phyloP scores from a whole-genome alignment of 2,888 invertebrate species.

The Himalopsyche tibetana region DNA sequence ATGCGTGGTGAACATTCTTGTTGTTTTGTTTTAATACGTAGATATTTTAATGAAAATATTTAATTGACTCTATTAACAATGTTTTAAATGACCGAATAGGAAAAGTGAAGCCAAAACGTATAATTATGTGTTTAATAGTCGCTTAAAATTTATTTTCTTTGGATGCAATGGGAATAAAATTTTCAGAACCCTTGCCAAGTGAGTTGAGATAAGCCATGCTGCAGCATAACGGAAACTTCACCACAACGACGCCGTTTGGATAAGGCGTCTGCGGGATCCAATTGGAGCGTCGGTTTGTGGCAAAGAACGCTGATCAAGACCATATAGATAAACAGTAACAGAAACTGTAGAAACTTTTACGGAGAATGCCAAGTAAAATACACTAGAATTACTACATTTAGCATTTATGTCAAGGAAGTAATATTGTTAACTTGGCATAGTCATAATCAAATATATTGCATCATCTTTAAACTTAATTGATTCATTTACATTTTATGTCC shows the following conservation, averaged over 20 bases:
- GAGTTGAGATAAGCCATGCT: conserved; percentile 19
- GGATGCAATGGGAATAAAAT: neutral
- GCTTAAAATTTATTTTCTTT: neutral
- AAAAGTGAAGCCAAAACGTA: too few species aligned
- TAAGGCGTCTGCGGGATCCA: conserved; percentile 9
- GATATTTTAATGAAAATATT: too few species aligned
- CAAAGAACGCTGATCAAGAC: neutral
- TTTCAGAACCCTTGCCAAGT: conserved; percentile 4
- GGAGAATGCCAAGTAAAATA: neutral
- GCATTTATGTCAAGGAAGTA: too few species aligned
- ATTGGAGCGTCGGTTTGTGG: conserved; percentile 5
- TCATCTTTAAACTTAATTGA: too few species aligned
- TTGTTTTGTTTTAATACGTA: too few species aligned
- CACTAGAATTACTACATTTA: neutral
- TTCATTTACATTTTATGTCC: too few species aligned
- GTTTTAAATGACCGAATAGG: too few species aligned
- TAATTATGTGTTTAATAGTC: too few species aligned
- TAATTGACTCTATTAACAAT: too few species aligned
- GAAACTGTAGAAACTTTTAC: neutral
- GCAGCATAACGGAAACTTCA: neutral
- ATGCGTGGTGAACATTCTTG: too few species aligned
- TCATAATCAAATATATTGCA: too few species aligned
- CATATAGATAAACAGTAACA: neutral
- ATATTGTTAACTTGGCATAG: too few species aligned
- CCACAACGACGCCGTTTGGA: conserved; percentile 10